phyloP scores from a whole-genome alignment of 2,113 vertebrate genomes.

The Mesembrinibis cayennensis region DNA sequence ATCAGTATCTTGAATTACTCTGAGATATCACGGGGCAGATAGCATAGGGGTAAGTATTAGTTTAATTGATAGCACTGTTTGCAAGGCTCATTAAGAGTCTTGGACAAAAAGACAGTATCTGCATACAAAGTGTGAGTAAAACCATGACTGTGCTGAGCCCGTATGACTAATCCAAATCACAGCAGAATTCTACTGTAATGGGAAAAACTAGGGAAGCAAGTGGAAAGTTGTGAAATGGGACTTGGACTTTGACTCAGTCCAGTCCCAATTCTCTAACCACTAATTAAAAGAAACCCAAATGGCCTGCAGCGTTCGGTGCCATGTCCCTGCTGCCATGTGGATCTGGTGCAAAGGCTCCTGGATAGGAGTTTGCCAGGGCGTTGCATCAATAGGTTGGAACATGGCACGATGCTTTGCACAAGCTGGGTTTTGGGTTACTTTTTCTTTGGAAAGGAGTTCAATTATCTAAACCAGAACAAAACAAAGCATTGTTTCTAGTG shows the following conservation, averaged over 20 bases:
- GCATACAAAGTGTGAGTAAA: conserved; percentile 40
- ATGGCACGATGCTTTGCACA: not conserved
- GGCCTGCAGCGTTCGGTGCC: not conserved
- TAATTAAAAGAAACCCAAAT: conserved; percentile 20
- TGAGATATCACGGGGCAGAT: not conserved
- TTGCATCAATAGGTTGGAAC: conserved; percentile 25
- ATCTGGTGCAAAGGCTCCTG: conserved; percentile 31
- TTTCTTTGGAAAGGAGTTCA: conserved; percentile 1
- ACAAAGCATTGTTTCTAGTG: not conserved
- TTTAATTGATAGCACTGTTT: not conserved
- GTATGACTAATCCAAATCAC: conserved; percentile 48
- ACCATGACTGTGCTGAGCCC: not conserved
- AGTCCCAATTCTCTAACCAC: conserved; percentile 29
- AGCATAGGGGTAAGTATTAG: not conserved
- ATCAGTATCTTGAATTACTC: not conserved
- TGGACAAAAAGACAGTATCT: not conserved
- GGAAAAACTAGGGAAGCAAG: conserved; percentile 61
- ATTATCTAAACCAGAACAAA: not conserved
- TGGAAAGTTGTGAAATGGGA: conserved; percentile 64
- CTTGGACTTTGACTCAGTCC: not conserved
- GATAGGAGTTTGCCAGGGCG: not conserved
- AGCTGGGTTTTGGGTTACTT: conserved; percentile 19
- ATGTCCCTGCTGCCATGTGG: not conserved
- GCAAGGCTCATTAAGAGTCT: not conserved
- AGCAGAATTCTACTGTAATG: conserved; percentile 53